Evolutionary conservation across 2,888 invertebrate species (phyloP).

Genomic region (Gonocerus acuteangulatus): DNA sequence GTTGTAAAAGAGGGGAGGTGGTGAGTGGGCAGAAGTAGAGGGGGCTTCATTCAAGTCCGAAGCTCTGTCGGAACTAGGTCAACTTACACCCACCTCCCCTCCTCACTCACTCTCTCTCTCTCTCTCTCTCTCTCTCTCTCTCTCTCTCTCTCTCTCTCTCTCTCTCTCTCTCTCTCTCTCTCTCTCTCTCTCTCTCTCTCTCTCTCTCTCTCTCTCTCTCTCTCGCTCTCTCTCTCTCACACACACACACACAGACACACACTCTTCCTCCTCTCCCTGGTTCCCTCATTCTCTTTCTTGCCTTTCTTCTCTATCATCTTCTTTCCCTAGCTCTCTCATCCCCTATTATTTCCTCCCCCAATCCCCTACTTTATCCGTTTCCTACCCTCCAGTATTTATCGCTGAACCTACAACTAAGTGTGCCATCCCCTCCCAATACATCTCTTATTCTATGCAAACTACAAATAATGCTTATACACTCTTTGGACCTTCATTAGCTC

Average conservation of each 20-base stretch:
- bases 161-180: slow-evolving; percentile 11
- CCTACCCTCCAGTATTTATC: no score
- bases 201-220: slow-evolving; percentile 3
- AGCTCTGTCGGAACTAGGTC: no score
- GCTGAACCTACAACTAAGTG: no score
- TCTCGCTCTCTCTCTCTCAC: slow-evolving; percentile 19
- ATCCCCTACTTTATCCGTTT: no score
- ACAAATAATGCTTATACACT: no score
- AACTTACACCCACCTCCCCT: slow-evolving; percentile 14
- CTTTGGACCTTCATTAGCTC: no score
- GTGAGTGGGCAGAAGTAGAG: not conserved
- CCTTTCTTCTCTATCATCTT: no score
- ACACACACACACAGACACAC: no score
- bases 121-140: slow-evolving; percentile 18
- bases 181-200: slow-evolving; percentile 21
- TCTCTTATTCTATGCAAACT: no score
- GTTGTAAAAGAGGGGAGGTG: no score
- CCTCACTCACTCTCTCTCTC: slow-evolving; percentile 29
- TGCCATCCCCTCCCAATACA: no score
- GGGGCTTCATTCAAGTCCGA: slow-evolving; percentile 2
- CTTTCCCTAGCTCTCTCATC: slow-evolving; percentile 11
- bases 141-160: slow-evolving; percentile 28
- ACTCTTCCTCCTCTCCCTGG: slow-evolving; percentile 5
- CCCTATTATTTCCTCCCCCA: no score
- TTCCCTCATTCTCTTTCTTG: slow-evolving; percentile 19